Base-by-base conservation (phyloP, 2,888 invertebrate species). In the Odontocolon sp. region DNA sequence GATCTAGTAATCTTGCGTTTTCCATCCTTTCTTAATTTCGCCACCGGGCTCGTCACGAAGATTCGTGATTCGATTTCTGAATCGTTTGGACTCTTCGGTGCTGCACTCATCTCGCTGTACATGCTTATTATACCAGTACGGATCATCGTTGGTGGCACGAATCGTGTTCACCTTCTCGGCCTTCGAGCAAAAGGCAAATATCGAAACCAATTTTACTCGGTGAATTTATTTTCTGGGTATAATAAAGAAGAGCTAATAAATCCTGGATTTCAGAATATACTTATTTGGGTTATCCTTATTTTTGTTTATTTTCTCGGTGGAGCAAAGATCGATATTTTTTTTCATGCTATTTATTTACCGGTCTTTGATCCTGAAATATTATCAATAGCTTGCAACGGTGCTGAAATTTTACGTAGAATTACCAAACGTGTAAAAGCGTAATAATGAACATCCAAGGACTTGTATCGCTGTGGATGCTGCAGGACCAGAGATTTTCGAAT, bases 21-120 rank as follows among this genome's bases (percentile, higher is more conserved):
- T 21, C 50, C 33, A 21, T 61, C 73, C 63, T 47, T 31, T 61
- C 21, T 42, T 68, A 71, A 75, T 79, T 77, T 71, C 42, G 52
- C 77, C 67, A 57, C 45, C 23, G 74, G 52, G 38, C 52, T 36
- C 74, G 70, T 80, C 78, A 80, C 80, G 78, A 78, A 80, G 45
- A 45, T 78, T 80, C 80, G 70, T 78, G 78, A 70, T 78, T 28
- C 72, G 66, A 26, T 61, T 52, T 72, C 38, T 70, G 59, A 66
- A 69, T 74, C 67, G 56, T 18, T 28, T 42, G 40, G 26, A 42
- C 42, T 11, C 33, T 31, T 50, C 40, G 63, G 18, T 56, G 63
- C 18, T n/a, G 40, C 63, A 31, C 31, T 9, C 47, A 26, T 31
- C 52, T 38, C 50, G 45, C 21, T 67, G 23, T 47, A 47, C 6